Evolutionary conservation across 2,113 vertebrate genomes (phyloP), one percentile per base, ranked within the genome.

Genomic region (Gobio gobio): DNA sequence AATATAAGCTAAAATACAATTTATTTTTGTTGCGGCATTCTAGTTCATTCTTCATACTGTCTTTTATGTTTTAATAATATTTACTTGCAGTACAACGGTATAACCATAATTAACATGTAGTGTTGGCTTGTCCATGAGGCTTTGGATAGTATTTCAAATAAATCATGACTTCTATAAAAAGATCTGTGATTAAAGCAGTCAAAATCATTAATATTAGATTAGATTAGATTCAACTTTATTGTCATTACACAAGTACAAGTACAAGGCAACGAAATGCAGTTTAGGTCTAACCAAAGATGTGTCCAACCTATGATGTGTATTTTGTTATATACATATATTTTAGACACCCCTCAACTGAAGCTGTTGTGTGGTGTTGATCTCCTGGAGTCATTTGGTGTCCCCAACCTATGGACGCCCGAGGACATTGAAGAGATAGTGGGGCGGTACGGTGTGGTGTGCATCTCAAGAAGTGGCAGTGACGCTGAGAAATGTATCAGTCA

Each of bases 351-450:
- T n/a, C 91, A 92, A 89, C 78, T 99, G 74, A 97, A 96, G 92
- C 74, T 99, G 84, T 94, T 99, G 10, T 99, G 98, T 40, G 98
- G 98, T 4, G 96, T 96, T 0, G 98, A 99, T 18, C 85, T 98
- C 0, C 83, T 99, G 78, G 97, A 99, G 85, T 99, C 98, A 66
- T 99, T 99, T 1, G 93, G 89, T 0, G 83, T 96, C 75, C 97
- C 96, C 1, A 95, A 95, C 66, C 88, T 99, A 84, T 99, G 98
- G 98, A 99, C 97, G 85, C 72, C 76, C 0, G 97, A 99, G 58
- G 97, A 99, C 49, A 94, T 99, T 10, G 59, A 85, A 0, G 96
- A 96, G 89, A 99, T 99, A 97, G n/a, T n/a, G n/a, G n/a, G n/a
- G n/a, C n/a, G n/a, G n/a, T n/a, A n/a, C n/a, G n/a, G n/a, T n/a